These are phyloP conservation scores for Clarias batrachus DNA, from an alignment of 2,113 vertebrate species.

Conservation along the genomic window DNA sequence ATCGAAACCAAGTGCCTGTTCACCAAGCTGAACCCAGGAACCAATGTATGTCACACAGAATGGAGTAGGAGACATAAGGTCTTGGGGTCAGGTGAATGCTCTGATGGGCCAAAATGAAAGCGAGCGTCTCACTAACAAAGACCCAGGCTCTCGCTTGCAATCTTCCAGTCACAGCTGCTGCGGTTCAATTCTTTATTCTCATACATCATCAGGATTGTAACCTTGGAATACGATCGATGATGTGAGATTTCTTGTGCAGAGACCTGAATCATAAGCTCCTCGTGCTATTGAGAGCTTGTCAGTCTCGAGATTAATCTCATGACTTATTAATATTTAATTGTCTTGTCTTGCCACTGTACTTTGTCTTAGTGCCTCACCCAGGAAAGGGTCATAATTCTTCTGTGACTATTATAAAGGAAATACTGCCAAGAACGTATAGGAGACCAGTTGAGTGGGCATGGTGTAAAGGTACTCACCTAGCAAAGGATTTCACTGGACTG, in stretches of 20 bases:
- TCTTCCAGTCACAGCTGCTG: neutral
- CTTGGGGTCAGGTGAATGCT: conserved; percentile 32
- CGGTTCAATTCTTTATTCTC: neutral
- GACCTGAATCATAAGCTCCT: conserved; percentile 13
- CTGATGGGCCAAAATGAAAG: neutral
- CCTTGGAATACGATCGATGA: conserved; percentile 8
- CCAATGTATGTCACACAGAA: neutral
- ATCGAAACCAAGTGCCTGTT: conserved; percentile 5
- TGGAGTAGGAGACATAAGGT: neutral
- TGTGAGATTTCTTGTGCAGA: neutral
- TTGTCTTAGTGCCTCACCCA: conserved; percentile 8
- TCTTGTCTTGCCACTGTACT: conserved; percentile 22
- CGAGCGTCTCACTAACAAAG: neutral
- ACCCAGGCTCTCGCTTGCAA: neutral
- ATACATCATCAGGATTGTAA: neutral
- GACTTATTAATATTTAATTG: conserved; percentile 29
- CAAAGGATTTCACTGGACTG: no score
- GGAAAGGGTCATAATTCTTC: conserved; percentile 16
- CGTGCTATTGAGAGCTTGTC: conserved; percentile 9
- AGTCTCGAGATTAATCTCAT: conserved; percentile 20
- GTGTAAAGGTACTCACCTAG: neutral
- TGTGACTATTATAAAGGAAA: conserved; percentile 4
- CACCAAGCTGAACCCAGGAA: neutral
- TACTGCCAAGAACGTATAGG: neutral
- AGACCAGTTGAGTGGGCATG: neutral